These are phyloP conservation scores for Cerceris rybyensis DNA, from an alignment of 2,888 invertebrate genomes.

Conservation along the genomic window DNA sequence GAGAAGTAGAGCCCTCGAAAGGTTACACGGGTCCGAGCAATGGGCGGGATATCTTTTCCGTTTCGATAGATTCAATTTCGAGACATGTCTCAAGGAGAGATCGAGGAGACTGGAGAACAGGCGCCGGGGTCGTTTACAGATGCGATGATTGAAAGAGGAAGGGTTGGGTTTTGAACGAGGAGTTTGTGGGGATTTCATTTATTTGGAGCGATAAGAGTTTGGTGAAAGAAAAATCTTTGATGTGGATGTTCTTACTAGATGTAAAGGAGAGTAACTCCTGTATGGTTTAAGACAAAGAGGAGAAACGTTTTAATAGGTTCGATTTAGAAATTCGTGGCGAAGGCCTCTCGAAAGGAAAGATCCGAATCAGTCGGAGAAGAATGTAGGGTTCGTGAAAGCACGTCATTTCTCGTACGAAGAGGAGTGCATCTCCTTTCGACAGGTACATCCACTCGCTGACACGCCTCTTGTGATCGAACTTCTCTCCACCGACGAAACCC, in stretches of 20 bases:
- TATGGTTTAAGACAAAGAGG: neutral
- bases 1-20: slow-evolving; percentile 54
- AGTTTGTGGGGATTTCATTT: neutral
- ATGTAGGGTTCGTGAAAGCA: slow-evolving; percentile 52
- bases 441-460: slow-evolving; percentile 55
- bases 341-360: slow-evolving; percentile 45
- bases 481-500: slow-evolving; percentile 11
- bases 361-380: slow-evolving; percentile 52
- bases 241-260: neutral
- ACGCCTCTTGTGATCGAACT: slow-evolving; percentile 47
- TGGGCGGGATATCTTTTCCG: slow-evolving; percentile 62
- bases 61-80: slow-evolving; percentile 75
- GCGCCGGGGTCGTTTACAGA: neutral
- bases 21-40: slow-evolving; percentile 62
- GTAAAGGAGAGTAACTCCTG: no score
- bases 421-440: slow-evolving; percentile 60
- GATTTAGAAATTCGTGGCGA: slow-evolving; percentile 27
- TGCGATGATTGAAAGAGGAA: neutral
- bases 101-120: neutral
- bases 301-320: slow-evolving; percentile 5
- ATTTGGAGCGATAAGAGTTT: neutral
- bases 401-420: slow-evolving; percentile 45
- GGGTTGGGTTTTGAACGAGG: neutral
- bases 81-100: slow-evolving; percentile 34
- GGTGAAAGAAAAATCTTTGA: neutral